Evolutionary conservation across 2,888 invertebrate species (phyloP).

Genomic region (Acanthosepion esculentum): DNA sequence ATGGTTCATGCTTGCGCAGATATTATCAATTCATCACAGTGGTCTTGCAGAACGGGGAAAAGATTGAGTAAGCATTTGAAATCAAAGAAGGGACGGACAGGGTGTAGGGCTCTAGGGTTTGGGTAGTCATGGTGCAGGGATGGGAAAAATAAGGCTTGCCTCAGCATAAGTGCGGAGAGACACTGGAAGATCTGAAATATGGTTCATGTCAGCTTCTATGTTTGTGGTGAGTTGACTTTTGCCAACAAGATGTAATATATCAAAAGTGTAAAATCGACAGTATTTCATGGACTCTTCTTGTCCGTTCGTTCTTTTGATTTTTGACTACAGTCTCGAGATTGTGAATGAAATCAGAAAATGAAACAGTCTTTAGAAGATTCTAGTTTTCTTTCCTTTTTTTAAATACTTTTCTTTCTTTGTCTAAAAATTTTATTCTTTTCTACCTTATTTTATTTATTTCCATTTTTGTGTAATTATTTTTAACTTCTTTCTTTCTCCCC

Average conservation of each 20-base stretch:
- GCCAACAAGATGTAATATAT: conserved; percentile 3
- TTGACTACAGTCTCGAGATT: no score
- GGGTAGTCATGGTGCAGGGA: background rate
- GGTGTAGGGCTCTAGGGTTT: background rate
- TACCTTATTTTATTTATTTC: no score
- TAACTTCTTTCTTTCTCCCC: no score
- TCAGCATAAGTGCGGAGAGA: background rate
- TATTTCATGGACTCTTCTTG: background rate
- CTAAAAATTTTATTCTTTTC: no score
- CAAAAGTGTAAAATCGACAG: background rate
- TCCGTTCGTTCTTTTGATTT: no score
- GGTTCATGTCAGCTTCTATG: background rate
- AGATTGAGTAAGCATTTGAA: background rate
- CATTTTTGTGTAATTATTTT: no score
- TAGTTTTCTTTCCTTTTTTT: no score
- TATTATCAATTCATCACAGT: conserved; percentile 8
- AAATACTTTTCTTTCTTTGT: no score
- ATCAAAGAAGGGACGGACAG: background rate
- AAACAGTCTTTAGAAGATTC: no score
- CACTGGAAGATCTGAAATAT: background rate
- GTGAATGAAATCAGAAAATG: no score
- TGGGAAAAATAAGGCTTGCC: no score
- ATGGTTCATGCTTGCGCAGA: background rate
- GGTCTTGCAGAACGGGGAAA: background rate
- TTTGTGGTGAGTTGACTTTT: background rate